Evolutionary conservation across 2,888 invertebrate genomes (phyloP).

Genomic region (Tillus elongatus): DNA sequence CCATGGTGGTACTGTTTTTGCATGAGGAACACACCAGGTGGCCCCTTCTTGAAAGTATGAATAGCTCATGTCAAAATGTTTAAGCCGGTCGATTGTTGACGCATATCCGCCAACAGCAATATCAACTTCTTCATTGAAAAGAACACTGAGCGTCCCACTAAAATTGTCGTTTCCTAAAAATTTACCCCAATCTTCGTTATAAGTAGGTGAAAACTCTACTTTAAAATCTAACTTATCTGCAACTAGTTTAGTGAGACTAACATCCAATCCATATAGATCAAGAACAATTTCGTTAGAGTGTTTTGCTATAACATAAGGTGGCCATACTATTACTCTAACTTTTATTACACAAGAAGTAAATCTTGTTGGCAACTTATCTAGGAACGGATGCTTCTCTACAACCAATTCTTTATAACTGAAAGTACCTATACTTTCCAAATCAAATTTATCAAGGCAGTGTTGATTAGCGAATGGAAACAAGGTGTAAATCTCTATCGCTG

Average conservation of each 20-base stretch:
- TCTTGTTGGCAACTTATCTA: slow-evolving; percentile 24
- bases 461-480: slow-evolving; percentile 24
- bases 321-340: slow-evolving; percentile 27
- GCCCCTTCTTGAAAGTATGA: slow-evolving; percentile 29
- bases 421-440: slow-evolving; percentile 16
- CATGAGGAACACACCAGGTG: slow-evolving; percentile 31
- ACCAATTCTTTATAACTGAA: slow-evolving; percentile 10
- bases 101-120: slow-evolving; percentile 29
- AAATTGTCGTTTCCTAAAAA: slow-evolving; percentile 22
- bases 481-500: slow-evolving; percentile 20
- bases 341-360: slow-evolving; percentile 27
- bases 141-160: slow-evolving; percentile 22
- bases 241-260: slow-evolving; percentile 6
- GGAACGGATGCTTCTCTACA: background rate
- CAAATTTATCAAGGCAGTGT: slow-evolving; percentile 18
- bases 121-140: slow-evolving; percentile 25
- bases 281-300: slow-evolving; percentile 11
- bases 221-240: slow-evolving; percentile 1
- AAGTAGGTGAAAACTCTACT: background rate
- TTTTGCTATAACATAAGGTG: slow-evolving; percentile 27
- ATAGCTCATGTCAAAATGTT: slow-evolving; percentile 25
- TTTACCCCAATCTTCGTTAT: background rate
- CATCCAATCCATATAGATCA: slow-evolving; percentile 9
- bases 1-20: slow-evolving; percentile 24
- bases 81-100: slow-evolving; percentile 23